Base-by-base conservation (phyloP, 2,888 invertebrate genomes). In the Caenorhabditis afra region DNA sequence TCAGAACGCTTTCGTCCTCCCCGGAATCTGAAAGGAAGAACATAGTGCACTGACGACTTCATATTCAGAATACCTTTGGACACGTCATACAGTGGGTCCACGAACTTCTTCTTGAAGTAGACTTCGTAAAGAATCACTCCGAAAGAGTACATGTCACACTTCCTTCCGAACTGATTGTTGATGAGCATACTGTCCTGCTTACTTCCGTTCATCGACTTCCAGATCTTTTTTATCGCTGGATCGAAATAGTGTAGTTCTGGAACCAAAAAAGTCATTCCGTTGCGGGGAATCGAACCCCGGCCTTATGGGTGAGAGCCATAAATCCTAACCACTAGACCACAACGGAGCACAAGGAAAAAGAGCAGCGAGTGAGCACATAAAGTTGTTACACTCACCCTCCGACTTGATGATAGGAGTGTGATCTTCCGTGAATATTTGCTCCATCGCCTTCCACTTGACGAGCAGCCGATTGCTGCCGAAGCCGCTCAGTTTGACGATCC, bases 401-500 rank as follows among this genome's bases (percentile, higher is more conserved):
- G 89, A 88, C 8, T 87, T 85, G 55, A 89, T 88, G 37, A 89
- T 49, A 11, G 87, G 87, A 2, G 75, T 76, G 29, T 83, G 81
- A 57, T 84, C 84, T 14, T 58, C 53, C 0, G 85, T 84, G 14
- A 79, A 81, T 16, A 89, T 73, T n/a, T 84, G 81, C 23, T 84
- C 82, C 45, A 68, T 81, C 55, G 86, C 78, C 23, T 84, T 83
- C 74, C 79, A 79, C 44, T 79, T 79, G 7, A 70, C 45, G 12
- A 79, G 71, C 58, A 88, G 45, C 49, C 79, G 64, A 37, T 79
- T 74, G 14, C 83, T 71, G 12, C 88, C 87, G 58, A 87, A 89
- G n/a, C 89, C 89, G 59, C 84, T 83, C 12, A 89, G 62, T 71
- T 89, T 89, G 12, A 89, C 68, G 52, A 89, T 87, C 89, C 89